These are phyloP conservation scores for Fratercula arctica DNA, from an alignment of 2,797 vertebrate genomes.

Conservation along the genomic window DNA sequence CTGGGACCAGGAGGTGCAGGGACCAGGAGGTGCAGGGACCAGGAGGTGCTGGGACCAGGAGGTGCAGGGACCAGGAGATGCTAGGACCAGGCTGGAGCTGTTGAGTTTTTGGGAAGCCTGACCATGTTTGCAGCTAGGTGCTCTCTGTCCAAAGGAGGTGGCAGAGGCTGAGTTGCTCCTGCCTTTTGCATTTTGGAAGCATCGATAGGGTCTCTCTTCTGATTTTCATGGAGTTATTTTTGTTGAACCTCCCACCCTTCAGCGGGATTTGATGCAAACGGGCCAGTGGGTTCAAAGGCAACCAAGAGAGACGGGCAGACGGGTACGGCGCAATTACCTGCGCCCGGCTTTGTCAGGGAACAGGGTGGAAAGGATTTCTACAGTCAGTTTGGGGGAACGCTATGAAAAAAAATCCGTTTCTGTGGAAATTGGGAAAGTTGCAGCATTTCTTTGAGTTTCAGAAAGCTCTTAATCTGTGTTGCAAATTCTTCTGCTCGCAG, in stretches of 20 bases:
- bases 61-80: background rate
- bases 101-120: background rate
- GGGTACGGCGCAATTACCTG: background rate
- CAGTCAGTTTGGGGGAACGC: background rate
- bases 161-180: background rate
- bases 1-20: background rate
- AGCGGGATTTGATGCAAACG: background rate
- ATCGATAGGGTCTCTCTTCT: background rate
- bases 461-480: background rate
- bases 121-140: background rate
- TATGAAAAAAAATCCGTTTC: background rate
- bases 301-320: rapidly evolving
- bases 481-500: background rate
- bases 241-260: background rate
- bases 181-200: background rate
- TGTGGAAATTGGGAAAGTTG: background rate
- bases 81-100: background rate
- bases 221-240: background rate
- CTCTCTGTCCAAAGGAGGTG: background rate
- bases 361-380: background rate
- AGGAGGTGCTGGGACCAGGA: background rate
- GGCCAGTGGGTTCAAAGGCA: background rate
- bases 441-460: background rate
- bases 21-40: background rate
- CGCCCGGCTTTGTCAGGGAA: background rate